Evolutionary conservation across 2,888 invertebrate genomes (phyloP).

Genomic region (Buathra laborator): DNA sequence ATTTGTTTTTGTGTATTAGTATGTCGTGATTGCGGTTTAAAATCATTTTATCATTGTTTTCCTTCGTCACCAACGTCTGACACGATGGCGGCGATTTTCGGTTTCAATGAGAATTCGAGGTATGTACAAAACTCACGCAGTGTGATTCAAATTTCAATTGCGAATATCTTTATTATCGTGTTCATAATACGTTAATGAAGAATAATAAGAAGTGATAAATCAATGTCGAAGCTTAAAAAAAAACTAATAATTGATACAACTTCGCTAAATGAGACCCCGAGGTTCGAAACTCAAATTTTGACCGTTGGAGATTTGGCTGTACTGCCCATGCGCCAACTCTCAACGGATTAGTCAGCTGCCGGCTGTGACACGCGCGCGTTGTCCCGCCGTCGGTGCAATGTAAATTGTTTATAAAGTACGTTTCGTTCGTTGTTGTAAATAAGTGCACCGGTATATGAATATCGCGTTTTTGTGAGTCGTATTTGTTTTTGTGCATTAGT

Average conservation of each 20-base stretch:
- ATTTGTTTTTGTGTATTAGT: neutral
- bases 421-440: neutral
- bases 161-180: neutral
- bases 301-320: neutral
- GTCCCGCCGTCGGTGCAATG: neutral
- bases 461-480: neutral
- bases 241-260: neutral
- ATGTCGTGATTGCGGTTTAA: neutral
- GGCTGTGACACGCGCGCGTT: neutral
- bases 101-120: neutral
- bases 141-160: neutral
- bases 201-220: neutral
- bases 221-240: neutral
- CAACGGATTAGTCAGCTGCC: neutral
- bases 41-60: neutral
- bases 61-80: neutral
- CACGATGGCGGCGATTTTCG: neutral
- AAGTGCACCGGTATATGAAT: neutral
- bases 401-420: neutral
- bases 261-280: neutral
- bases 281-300: neutral
- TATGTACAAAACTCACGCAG: neutral
- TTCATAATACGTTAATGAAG: neutral
- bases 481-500: neutral
- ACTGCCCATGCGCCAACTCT: neutral